Conservation (phyloP, 2,113 vertebrate species). For the Spea bombifrons region DNA sequence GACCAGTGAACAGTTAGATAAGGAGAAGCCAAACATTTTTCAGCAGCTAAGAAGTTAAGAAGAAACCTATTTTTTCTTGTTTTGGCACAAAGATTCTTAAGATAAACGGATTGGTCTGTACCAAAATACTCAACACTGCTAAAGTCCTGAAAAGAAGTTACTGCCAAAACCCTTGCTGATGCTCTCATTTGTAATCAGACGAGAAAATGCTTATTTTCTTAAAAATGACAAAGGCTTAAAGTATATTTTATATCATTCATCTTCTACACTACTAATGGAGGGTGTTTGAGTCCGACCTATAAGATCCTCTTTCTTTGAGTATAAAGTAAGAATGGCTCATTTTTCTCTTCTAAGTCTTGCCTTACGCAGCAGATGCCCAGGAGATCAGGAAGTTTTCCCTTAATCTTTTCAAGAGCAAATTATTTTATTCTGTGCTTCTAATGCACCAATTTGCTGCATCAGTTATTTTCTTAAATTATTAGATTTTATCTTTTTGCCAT, state of each 20-base stretch:
- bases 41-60: too few species aligned
- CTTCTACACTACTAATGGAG: neutral
- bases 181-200: neutral
- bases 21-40: too few species aligned
- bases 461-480: constrained; percentile 49
- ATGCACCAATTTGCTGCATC: constrained; percentile 48
- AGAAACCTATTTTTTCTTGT: neutral
- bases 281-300: neutral
- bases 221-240: neutral
- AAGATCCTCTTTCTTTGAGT: constrained; percentile 10
- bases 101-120: too few species aligned
- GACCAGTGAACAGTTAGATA: too few species aligned
- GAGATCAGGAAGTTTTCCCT: constrained; percentile 44
- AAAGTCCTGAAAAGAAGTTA: too few species aligned
- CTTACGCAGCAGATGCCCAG: constrained; percentile 38
- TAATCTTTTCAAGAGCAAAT: constrained; percentile 45
- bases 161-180: neutral
- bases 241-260: neutral
- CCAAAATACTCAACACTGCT: too few species aligned
- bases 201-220: neutral
- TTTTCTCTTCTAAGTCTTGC: constrained; percentile 43
- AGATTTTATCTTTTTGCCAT: constrained; percentile 48
- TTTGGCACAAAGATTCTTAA: neutral
- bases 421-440: constrained; percentile 48
- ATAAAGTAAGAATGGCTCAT: constrained; percentile 17